phyloP scores from a whole-genome alignment of 2,888 invertebrate species.

The Dione juno region DNA sequence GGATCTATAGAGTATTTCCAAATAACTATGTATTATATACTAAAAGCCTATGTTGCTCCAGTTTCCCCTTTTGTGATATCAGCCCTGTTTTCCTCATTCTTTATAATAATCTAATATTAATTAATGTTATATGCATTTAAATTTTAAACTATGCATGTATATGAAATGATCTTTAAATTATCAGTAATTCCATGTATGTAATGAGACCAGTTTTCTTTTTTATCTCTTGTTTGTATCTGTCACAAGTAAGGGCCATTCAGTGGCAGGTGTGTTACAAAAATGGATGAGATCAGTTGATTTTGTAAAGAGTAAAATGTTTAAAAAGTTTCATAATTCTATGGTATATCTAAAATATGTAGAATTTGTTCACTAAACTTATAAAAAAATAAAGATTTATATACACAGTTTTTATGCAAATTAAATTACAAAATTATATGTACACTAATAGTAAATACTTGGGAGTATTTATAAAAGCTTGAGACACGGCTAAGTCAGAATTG shows the following conservation, averaged over 20 bases:
- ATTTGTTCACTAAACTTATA: neutral
- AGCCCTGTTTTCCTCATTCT: slow-evolving; percentile 3
- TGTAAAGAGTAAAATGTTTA: slow-evolving; percentile 2
- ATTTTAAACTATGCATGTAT: neutral
- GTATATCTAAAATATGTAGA: slow-evolving; percentile 10
- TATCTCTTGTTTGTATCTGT: no score
- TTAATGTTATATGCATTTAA: neutral
- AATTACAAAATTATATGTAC: neutral
- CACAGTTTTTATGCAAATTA: slow-evolving; percentile 1
- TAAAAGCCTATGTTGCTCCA: neutral
- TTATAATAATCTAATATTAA: neutral
- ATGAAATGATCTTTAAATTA: neutral
- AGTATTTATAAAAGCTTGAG: neutral
- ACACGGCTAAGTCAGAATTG: neutral
- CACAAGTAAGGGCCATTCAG: no score
- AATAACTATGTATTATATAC: neutral
- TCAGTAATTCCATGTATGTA: neutral
- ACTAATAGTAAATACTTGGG: neutral
- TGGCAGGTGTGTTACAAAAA: no score
- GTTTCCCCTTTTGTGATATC: neutral
- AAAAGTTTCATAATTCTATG: neutral
- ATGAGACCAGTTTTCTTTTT: neutral
- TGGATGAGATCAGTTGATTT: neutral
- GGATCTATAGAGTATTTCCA: neutral
- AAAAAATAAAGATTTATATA: neutral